Conservation (phyloP, 2,113 vertebrate species). For the Nymphicus hollandicus region DNA sequence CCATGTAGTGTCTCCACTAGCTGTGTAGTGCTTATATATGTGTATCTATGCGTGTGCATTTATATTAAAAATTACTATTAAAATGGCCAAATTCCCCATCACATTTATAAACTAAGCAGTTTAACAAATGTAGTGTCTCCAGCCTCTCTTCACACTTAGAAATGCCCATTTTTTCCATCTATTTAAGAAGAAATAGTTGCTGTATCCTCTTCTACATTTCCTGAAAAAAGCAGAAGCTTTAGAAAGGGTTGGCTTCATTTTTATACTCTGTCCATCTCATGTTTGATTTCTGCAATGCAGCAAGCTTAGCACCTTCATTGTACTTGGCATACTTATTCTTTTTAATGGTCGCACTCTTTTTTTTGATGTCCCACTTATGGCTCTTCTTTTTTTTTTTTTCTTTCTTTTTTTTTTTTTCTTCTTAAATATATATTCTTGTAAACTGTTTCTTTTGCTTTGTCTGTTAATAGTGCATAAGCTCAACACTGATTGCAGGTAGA, state of each 20-base stretch:
- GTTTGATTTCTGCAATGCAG: neutral
- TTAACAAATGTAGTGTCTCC: slow-evolving; percentile 11
- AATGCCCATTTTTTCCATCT: neutral
- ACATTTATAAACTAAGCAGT: neutral
- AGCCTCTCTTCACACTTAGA: slow-evolving; percentile 31
- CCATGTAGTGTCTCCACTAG: slow-evolving; percentile 59
- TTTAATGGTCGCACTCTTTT: neutral
- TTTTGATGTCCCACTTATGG: neutral
- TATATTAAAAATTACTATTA: slow-evolving; percentile 70
- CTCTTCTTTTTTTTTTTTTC: too few species aligned
- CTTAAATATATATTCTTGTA: slow-evolving; percentile 28
- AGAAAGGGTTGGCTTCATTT: neutral
- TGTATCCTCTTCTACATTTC: neutral
- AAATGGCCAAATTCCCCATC: slow-evolving; percentile 66
- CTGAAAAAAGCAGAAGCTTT: neutral
- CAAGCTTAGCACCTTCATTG: neutral
- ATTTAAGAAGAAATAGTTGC: neutral
- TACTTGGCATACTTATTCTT: neutral
- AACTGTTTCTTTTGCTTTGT: slow-evolving; percentile 52
- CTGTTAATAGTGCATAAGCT: slow-evolving; percentile 44
- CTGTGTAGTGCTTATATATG: slow-evolving; percentile 59
- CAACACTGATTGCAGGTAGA: slow-evolving; percentile 42
- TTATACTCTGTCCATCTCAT: neutral
- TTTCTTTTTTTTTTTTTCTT: neutral
- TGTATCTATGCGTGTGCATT: slow-evolving; percentile 36